Evolutionary conservation across 2,888 invertebrate species (phyloP), one percentile per base, ranked within the genome.

Genomic region (Dicyrtoma fusca): DNA sequence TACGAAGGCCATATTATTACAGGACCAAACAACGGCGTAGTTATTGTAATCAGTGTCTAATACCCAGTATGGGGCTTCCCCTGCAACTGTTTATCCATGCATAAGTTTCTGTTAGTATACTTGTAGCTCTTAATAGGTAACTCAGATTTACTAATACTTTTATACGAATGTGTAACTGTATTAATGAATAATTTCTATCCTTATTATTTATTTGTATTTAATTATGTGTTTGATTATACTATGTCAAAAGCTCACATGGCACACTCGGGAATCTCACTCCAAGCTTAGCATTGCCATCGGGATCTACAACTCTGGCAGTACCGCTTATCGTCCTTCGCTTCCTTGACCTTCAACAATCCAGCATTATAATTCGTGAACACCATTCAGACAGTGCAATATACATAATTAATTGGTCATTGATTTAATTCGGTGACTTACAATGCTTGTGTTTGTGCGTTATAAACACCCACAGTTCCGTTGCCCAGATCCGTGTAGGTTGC

Each of bases 21-120:
- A 90, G 26, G 87, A 87, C 85, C 89, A 90, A 3, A 89, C 87
- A 0, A 90, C 86, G 0, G 89, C 84, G 77, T 87, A 90, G 42
- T 84, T 84, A 0, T 83, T 83, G 81, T 90, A 90, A 81, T 90
- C 89, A 0, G 90, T 89, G 34, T 85, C 87, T 14, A 90, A 80
- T 0, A 90, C 84, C 88, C 89, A 89, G 81, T 89, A 89, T 0
- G 87, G 86, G 1, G 86, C 85, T 14, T 78, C 75, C 17, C 72
- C 69, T 11, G 76, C 51, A 53, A 78, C 79, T 79, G 57, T n/a
- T 44, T 74, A 34, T 34, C 8, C n/a, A n/a, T n/a, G n/a, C n/a
- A n/a, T n/a, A n/a, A n/a, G n/a, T n/a, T n/a, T n/a, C n/a, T n/a
- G n/a, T n/a, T n/a, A n/a, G n/a, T n/a, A n/a, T n/a, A n/a, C n/a